These are phyloP conservation scores for Rafetus swinhoei DNA, from an alignment of 2,113 vertebrate species.

Conservation along the genomic window DNA sequence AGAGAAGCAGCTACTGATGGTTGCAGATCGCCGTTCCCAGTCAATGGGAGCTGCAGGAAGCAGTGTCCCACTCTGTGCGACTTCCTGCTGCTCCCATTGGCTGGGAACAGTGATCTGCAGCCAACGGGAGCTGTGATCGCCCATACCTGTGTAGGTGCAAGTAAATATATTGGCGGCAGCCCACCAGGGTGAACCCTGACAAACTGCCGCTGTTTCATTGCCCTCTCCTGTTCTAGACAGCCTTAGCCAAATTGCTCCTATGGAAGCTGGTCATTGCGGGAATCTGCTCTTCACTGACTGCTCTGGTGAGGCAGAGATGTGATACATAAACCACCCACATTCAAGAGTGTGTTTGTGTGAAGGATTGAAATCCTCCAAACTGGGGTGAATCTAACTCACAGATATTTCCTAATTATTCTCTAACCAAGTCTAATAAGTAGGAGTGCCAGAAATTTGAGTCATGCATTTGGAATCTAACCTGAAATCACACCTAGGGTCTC, in stretches of 20 bases:
- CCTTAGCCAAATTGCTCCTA: neutral
- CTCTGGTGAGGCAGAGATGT: neutral
- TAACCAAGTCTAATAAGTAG: neutral
- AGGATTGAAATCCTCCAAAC: neutral
- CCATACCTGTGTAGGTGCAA: no score
- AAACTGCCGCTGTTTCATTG: no score
- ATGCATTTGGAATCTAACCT: neutral
- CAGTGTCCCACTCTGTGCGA: no score
- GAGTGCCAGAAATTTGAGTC: neutral
- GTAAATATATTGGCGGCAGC: no score
- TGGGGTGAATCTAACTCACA: neutral
- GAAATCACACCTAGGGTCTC: slow-evolving; percentile 3
- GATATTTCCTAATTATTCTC: fast-evolving
- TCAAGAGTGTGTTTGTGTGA: neutral
- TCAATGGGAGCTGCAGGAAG: no score
- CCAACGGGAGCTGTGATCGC: no score
- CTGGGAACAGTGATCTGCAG: no score
- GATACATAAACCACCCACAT: neutral
- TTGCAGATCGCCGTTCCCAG: no score
- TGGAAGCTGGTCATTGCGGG: neutral
- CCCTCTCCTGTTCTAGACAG: neutral
- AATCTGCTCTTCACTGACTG: neutral
- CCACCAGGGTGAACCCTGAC: no score
- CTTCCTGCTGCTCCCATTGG: no score
- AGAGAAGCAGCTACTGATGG: no score